Base-by-base conservation (phyloP, 1,140 invertebrate species). In the Drosophila simulans region DNA sequence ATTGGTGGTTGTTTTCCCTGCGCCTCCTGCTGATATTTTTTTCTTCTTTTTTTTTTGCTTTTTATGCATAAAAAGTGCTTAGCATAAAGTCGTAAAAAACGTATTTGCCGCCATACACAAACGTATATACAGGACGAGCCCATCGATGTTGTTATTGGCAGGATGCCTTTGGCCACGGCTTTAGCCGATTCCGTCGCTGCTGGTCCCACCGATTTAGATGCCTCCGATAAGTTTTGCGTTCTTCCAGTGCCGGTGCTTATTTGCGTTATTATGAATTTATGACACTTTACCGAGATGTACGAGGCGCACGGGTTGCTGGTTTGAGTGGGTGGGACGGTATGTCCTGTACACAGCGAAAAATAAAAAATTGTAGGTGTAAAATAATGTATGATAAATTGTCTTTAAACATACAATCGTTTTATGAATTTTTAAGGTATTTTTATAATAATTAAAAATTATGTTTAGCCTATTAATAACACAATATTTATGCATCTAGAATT, bases 221-320 rank as follows among this genome's bases (percentile, higher is more conserved):
- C 77, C 55, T 64, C 51, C 77, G 81, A 84, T 84, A 84, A 84
- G 81, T 85, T 85, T 71, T 71, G 51, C 54, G 54, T 60, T 55
- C 17, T 54, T 52, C 45, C 71, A 62, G 74, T 74, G 52, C 73
- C 75, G 84, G 72, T 83, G 84, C 84, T 88, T 88, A 88, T 88
- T 88, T 88, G 84, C 84, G 84, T 88, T 88, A 89, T 88, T 88
- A 88, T 88, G 84, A 88, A 88, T 88, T 88, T 88, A 88, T 88
- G 84, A 88, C 84, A 88, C 84, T 88, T 88, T 78, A 45, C 27
- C 63, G 51, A 56, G 46, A 79, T 75, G 74, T 83, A 81, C 71
- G 83, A 48, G 54, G 35, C 51, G 13, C 22, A 48, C 25, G 37
- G 70, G 34, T 48, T 37, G 49, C 49, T 49, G 17, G 27, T 37